These are phyloP conservation scores for Chloroceryle amazona DNA, from an alignment of 2,797 vertebrate species.

Conservation along the genomic window DNA sequence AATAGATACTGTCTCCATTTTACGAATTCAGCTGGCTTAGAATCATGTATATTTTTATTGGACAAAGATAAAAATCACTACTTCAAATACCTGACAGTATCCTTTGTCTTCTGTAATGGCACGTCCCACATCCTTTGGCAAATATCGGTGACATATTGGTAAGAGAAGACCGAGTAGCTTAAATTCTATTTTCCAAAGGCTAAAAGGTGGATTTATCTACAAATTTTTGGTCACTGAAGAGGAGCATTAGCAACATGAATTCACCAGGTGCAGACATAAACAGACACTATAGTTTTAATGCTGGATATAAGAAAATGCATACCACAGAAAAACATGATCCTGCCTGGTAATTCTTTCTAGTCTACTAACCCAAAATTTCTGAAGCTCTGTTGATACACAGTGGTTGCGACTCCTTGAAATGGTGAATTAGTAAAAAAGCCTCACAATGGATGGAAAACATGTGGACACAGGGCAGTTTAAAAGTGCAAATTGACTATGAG, in stretches of 20 bases:
- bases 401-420: not conserved
- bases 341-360: not conserved
- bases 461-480: not conserved
- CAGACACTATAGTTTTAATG: not conserved
- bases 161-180: not conserved
- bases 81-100: not conserved
- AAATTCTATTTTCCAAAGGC: conserved; percentile 3
- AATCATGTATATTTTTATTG: not conserved
- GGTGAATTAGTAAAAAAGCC: not conserved
- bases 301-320: not conserved
- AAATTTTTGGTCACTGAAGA: not conserved
- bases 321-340: not conserved
- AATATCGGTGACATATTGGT: not conserved
- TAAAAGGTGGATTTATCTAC: not conserved
- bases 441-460: not conserved
- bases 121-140: not conserved
- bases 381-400: not conserved
- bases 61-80: conserved; percentile 24
- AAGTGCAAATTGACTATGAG: not conserved
- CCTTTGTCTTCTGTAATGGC: not conserved
- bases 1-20: not conserved
- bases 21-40: not conserved
- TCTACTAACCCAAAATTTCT: not conserved
- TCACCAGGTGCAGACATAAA: not conserved
- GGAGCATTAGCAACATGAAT: not conserved